phyloP scores from a whole-genome alignment of 2,888 invertebrate species.

The Amphipoea oculea region DNA sequence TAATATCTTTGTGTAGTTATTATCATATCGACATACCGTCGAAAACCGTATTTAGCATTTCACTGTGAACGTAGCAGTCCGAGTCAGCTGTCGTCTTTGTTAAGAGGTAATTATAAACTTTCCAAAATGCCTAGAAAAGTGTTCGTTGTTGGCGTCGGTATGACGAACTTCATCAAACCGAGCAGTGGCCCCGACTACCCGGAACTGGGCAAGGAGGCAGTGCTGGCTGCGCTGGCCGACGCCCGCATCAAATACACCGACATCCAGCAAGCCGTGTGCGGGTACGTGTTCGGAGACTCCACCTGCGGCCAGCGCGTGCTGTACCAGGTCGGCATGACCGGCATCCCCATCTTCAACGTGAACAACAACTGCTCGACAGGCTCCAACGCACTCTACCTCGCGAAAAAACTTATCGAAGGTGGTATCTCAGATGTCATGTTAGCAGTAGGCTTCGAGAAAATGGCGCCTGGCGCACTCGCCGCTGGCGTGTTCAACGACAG shows the following conservation, averaged over 20 bases:
- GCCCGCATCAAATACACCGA: slow-evolving; percentile 94
- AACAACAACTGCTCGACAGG: slow-evolving; percentile 99
- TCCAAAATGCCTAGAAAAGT: slow-evolving; percentile 91
- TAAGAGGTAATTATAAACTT: slow-evolving; percentile 85
- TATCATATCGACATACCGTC: slow-evolving; percentile 48
- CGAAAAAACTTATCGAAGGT: slow-evolving; percentile 97
- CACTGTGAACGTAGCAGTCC: slow-evolving; percentile 69
- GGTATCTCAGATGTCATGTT: slow-evolving; percentile 96
- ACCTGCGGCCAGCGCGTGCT: slow-evolving; percentile 98
- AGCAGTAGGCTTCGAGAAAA: slow-evolving; percentile 99
- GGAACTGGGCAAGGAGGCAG: slow-evolving; percentile 98
- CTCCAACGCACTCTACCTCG: slow-evolving; percentile 97
- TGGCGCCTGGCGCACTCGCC: slow-evolving; percentile 97
- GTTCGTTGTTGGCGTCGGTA: slow-evolving; percentile 98
- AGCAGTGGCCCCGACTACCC: slow-evolving; percentile 98
- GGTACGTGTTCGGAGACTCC: slow-evolving; percentile 99
- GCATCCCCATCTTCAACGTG: slow-evolving; percentile 99
- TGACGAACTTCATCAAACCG: slow-evolving; percentile 99
- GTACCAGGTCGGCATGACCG: slow-evolving; percentile 98
- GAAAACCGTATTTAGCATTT: slow-evolving; percentile 58
- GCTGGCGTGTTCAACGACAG: slow-evolving; percentile 94
- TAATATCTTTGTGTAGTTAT: no score
- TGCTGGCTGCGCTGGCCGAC: slow-evolving; percentile 96
- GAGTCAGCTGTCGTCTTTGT: slow-evolving; percentile 76
- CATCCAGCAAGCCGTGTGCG: slow-evolving; percentile 97